Base-by-base conservation (phyloP, 2,888 invertebrate genomes). In the Gibbula magus region DNA sequence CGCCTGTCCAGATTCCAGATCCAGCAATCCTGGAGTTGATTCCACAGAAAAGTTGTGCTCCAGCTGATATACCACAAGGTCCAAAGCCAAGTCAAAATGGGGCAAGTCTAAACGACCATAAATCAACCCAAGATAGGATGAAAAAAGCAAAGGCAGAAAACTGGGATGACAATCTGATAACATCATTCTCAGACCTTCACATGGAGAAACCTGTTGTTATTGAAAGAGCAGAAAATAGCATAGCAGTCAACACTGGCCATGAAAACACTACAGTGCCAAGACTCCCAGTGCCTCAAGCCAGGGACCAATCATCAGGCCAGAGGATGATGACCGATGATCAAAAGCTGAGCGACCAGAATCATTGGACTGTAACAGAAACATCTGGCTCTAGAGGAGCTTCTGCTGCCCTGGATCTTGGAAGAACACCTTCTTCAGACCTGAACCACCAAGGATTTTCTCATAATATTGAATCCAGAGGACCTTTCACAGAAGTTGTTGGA, bases 271-370 rank as follows among this genome's bases (percentile, higher is more conserved):
- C 18, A 10, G n/a, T 70, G 20, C 70, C 70, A 32, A 70, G 70
- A 25, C n/a, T 70, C 4, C 70, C 70, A 32, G 39, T 39, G 35
- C 35, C 35, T 13, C 25, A 61, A 18, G 70, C 16, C 8, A 39
- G 70, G 10, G 32, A n/a, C 32, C 35, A 70, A 18, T 25, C 10
- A 18, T 16, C 25, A 16, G 16, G 29, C 29, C 16, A n/a, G 20
- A 70, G 70, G n/a, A 70, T 70, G 70, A 70, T 70, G 70, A 70
- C 70, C 2, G 70, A 70, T 70, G 70, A 70, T n/a, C 70, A 70
- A 39, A 70, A 70, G 32, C 70, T 70, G 20, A 70, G 70, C 18
- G 32, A 70, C 35, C 70, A 70, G 29, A 16, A 39, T 29, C 22
- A 54, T 18, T 25, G 35, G 16, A n/a, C 35, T 18, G 35, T 18